Conservation (phyloP, 2,888 invertebrate genomes). For the Nymphalis c-album region DNA sequence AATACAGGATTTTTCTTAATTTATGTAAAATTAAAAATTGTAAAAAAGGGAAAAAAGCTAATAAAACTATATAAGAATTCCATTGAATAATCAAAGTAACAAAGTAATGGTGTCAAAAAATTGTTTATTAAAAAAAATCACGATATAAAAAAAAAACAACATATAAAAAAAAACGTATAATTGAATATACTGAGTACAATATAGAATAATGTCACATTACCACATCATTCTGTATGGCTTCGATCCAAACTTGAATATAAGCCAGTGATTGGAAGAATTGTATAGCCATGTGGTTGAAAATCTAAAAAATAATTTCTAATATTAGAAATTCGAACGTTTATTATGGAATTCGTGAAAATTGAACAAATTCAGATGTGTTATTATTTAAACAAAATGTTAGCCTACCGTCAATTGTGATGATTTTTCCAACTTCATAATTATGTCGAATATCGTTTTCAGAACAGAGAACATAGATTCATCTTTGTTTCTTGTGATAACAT, state of each 20-base stretch:
- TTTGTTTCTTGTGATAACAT: slow-evolving; percentile 9
- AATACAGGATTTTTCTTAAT: too few species aligned
- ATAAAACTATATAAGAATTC: too few species aligned
- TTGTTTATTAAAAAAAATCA: too few species aligned
- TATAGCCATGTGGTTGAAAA: slow-evolving; percentile 38
- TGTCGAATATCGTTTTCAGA: slow-evolving; percentile 34
- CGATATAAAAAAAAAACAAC: too few species aligned
- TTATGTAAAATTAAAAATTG: too few species aligned
- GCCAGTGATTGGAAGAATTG: slow-evolving; percentile 40
- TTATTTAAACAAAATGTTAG: background rate
- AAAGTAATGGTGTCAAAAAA: too few species aligned
- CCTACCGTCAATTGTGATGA: slow-evolving; percentile 36
- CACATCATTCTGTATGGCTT: slow-evolving; percentile 29
- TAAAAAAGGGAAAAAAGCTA: too few species aligned
- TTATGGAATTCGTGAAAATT: background rate
- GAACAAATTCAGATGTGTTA: background rate
- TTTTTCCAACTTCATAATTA: slow-evolving; percentile 28
- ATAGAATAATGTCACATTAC: slow-evolving; percentile 15
- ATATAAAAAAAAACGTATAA: too few species aligned
- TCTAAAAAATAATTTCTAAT: slow-evolving; percentile 12
- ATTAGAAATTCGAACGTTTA: too few species aligned
- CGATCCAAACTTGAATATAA: slow-evolving; percentile 37
- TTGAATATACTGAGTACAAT: too few species aligned
- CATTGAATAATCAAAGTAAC: too few species aligned
- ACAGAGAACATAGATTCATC: slow-evolving; percentile 26